Base-by-base conservation (phyloP, 2,797 vertebrate species). In the Nyctalus aviator region DNA sequence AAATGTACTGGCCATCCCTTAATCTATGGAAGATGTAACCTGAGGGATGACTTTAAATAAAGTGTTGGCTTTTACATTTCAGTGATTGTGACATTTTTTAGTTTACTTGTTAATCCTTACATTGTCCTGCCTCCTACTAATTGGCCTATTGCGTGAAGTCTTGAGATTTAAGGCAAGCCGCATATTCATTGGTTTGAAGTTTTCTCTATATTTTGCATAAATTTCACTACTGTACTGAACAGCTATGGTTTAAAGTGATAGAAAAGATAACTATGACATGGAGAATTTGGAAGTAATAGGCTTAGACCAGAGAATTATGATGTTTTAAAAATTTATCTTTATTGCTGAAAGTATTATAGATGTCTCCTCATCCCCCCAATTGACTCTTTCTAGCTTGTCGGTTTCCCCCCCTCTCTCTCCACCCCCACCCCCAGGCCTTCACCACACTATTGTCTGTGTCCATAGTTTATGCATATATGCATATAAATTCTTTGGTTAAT, bases 91-190 rank as follows among this genome's bases (percentile, higher is more conserved):
- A 41, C 25, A 64, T 82, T 53, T 41, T 50, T 68, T 37, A 21
- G 14, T 50, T 86, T 86, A 37, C 84, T 79, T 85, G 14, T 88
- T 86, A 83, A 90, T 72, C 68, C 5, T 85, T 25, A n/a, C 6
- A 14, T 90, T 69, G 30, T 90, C 85, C 21, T 57, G 7, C 66
- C 18, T 35, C 23, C n/a, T 66, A n/a, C 11, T 68, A 59, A 77
- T 55, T 93, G 23, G 6, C 84, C 32, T 68, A 44, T 32, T 44
- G 46, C 37, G 12, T 86, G 41, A 83, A 72, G 13, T 48, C 55
- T 75, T 79, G 46, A 78, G 25, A 32, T 82, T 94, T 86, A 88
- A 92, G 20, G 9, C n/a, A 84, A 73, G 20, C n/a, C 37, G 13
- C 62, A 62, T 30, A 78, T 55, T 48, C 14, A 9, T 83, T 94